Base-by-base conservation (phyloP, 2,797 vertebrate genomes). In the Gadopsis marmoratus region DNA sequence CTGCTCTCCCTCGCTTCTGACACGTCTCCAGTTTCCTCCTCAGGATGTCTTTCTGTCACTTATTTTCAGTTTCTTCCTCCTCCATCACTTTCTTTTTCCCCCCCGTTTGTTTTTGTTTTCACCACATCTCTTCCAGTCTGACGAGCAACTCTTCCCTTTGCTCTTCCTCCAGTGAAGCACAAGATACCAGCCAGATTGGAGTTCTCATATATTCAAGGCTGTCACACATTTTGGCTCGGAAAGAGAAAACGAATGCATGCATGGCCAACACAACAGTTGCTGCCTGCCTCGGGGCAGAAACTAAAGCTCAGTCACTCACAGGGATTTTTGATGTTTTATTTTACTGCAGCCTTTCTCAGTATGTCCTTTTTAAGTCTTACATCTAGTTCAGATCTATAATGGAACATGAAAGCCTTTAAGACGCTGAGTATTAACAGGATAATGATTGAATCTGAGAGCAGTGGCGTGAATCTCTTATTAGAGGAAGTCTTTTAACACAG, bases 1-100 rank as follows among this genome's bases (percentile, higher is more conserved):
- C 86, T 83, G 73, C 79, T 79, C 84, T 78, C 23, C 17, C 82
- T 79, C 26, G 21, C 53, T 55, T 67, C 89, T 84, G 85, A 87
- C 88, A 80, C 76, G 73, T 90, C 88, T 94, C 88, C 58, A 59
- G 83, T 92, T 92, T 91, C 91, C 81, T 89, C 74, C 88, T 90
- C 66, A 4, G 68, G 82, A 67, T 55, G 19, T 83, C 67, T 62
- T 53, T 71, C 59, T 72, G 51, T 67, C 78, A 51, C 31, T 74
- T 48, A 29, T 56, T 75, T 62, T 77, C 65, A 63, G 47, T 64
- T 72, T 53, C 31, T 53, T 76, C 66, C 62, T 71, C 9, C 16
- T 39, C 29, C 68, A 21, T 71, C 3, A 0, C 17, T 71, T 21
- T 31, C 29, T 50, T 43, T 48, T 59, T 41, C 16, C 37, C 39